Conservation (phyloP, 2,113 vertebrate species). For the Clarias magur region DNA sequence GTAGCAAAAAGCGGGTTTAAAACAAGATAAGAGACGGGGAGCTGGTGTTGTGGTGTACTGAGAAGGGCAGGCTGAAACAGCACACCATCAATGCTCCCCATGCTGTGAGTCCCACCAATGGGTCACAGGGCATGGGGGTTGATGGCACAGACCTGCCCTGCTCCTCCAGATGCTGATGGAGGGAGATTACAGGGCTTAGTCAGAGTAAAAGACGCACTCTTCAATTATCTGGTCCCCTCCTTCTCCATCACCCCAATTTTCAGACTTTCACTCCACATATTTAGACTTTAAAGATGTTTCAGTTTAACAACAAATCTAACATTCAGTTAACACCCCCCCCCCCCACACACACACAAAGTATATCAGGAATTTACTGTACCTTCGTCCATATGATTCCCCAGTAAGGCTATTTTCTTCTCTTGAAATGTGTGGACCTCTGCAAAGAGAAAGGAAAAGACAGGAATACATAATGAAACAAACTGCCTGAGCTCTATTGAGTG, state of each 20-base stretch:
- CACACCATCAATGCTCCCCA: not conserved
- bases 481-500: not conserved
- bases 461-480: not conserved
- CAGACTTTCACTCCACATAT: not conserved
- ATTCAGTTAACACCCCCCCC: not conserved
- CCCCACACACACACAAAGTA: not conserved
- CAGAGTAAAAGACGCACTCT: not conserved
- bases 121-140: slow-evolving; percentile 2
- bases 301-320: not conserved
- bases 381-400: slow-evolving; percentile 85
- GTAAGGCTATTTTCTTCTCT: slow-evolving; percentile 74
- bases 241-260: not conserved
- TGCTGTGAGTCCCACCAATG: not conserved
- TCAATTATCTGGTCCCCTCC: not conserved
- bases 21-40: not conserved
- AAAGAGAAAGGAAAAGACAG: slow-evolving; percentile 22
- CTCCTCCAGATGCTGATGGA: slow-evolving; percentile 26
- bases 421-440: slow-evolving; percentile 77
- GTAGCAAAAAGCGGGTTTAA: not conserved
- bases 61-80: slow-evolving; percentile 29
- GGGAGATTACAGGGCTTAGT: slow-evolving; percentile 9
- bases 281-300: not conserved
- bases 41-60: not conserved
- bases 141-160: slow-evolving; percentile 9
- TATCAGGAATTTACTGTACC: slow-evolving; percentile 58